A percentile compares a stretch with the other conserved stretches of the same genome.
Conservation (phyloP, 2,888 invertebrate species). For the Ophraella communa region DNA sequence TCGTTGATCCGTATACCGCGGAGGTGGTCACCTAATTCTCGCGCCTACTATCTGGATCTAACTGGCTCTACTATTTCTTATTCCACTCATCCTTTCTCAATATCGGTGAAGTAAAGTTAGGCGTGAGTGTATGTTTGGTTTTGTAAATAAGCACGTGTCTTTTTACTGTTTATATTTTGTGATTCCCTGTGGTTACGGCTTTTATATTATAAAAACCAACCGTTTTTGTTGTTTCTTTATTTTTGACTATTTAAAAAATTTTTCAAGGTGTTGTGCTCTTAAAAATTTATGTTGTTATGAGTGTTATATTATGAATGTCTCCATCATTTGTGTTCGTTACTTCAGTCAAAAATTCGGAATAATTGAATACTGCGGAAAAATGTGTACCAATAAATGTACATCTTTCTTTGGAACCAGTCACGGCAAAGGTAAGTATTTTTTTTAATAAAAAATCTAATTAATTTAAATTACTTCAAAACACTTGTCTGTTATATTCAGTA, state of each 20-base stretch:
- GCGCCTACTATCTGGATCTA: conserved; percentile 15
- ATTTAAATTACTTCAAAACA: too few species aligned
- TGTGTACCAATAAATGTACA: conserved; percentile 22
- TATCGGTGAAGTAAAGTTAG: background rate
- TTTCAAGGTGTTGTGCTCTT: background rate
- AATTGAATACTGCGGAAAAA: conserved; percentile 5
- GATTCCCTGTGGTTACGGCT: background rate
- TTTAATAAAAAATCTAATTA: background rate
- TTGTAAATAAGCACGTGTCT: conserved; percentile 17
- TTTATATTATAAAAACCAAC: too few species aligned
- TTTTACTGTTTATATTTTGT: background rate
- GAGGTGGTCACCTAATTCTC: conserved; percentile 40
- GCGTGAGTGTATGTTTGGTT: background rate
- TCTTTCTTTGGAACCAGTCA: conserved; percentile 2
- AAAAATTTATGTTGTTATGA: background rate
- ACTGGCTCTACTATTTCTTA: background rate
- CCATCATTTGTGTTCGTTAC: conserved; percentile 2
- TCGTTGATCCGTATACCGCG: conserved; percentile 43
- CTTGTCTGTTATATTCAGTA: too few species aligned
- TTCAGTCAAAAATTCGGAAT: conserved; percentile 18
- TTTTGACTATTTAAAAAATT: background rate
- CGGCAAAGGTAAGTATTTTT: conserved; percentile 13
- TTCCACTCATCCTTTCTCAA: conserved; percentile 2
- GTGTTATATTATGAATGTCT: conserved; percentile 1
- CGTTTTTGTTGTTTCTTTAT: too few species aligned